Conservation (phyloP, 2,888 invertebrate species). For the Drosophila aldrichi region DNA sequence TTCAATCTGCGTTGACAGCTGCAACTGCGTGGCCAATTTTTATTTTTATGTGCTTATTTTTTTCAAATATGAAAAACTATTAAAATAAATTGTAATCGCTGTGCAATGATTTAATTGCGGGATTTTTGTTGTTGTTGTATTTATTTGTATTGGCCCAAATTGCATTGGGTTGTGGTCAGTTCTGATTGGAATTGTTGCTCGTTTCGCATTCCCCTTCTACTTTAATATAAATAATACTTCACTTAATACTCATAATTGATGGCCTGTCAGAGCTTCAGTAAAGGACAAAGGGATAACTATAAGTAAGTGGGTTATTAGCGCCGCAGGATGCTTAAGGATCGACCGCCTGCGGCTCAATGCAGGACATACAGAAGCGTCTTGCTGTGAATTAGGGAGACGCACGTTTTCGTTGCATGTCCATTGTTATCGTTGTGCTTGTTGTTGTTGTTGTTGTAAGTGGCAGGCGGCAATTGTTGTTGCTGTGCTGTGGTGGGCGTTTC, state of each 20-base stretch:
- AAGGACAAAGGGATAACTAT: constrained; percentile 77
- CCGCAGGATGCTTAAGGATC: constrained; percentile 73
- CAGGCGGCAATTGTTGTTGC: constrained; percentile 37
- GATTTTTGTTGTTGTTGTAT: not conserved
- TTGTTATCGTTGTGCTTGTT: not conserved
- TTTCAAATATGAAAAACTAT: constrained; percentile 21
- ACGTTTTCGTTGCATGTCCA: constrained; percentile 49
- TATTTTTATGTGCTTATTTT: not conserved
- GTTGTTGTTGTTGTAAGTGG: constrained; percentile 18
- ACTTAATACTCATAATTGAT: constrained; percentile 69
- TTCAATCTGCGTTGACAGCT: constrained; percentile 33
- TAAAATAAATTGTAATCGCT: constrained; percentile 28
- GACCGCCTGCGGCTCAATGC: constrained; percentile 53
- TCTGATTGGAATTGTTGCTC: constrained; percentile 67
- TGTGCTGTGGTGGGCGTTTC: constrained; percentile 66
- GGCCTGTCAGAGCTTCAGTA: constrained; percentile 54
- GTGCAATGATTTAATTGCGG: constrained; percentile 35
- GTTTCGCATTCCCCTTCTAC: constrained; percentile 20
- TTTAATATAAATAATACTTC: constrained; percentile 50
- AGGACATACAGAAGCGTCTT: constrained; percentile 55
- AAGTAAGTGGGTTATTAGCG: constrained; percentile 83
- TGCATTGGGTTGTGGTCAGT: constrained; percentile 59
- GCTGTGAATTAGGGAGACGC: constrained; percentile 74
- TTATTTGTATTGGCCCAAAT: constrained; percentile 14
- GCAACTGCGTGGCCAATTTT: constrained; percentile 39